Conservation (phyloP, 1,140 invertebrate genomes). For the Nasonia vitripennis region DNA sequence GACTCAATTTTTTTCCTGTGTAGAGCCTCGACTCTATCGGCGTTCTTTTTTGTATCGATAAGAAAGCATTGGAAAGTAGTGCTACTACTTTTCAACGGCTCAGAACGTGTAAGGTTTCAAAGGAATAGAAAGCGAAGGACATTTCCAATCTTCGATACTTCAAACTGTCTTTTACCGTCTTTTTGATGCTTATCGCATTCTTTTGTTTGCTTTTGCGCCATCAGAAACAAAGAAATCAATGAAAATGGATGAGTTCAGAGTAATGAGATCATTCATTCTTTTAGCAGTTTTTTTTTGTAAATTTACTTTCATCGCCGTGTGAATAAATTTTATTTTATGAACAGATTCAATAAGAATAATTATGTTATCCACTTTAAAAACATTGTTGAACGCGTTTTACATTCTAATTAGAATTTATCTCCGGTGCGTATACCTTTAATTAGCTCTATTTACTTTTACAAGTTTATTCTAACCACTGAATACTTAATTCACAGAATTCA, state of each 20-base stretch:
- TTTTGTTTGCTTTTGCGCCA: background rate
- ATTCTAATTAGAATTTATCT: background rate
- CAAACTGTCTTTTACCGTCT: background rate
- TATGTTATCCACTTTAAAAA: background rate
- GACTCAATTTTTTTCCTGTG: background rate
- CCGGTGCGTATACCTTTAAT: background rate
- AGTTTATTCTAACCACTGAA: background rate
- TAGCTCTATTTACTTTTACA: background rate
- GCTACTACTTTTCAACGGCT: background rate
- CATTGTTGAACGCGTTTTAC: background rate
- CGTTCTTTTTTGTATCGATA: background rate
- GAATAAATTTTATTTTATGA: background rate
- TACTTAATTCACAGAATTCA: constrained; percentile 68
- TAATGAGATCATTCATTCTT: background rate
- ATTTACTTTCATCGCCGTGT: background rate
- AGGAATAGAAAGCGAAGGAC: background rate
- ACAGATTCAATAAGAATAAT: background rate
- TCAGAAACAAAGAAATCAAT: constrained; percentile 27
- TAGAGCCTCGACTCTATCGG: background rate
- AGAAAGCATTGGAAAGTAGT: constrained; percentile 4
- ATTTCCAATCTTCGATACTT: background rate
- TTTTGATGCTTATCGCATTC: background rate
- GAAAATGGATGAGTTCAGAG: background rate
- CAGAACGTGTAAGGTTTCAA: background rate
- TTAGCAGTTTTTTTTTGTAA: background rate